These are phyloP conservation scores for Thrips palmi DNA, from an alignment of 1,140 invertebrate genomes.

Conservation along the genomic window DNA sequence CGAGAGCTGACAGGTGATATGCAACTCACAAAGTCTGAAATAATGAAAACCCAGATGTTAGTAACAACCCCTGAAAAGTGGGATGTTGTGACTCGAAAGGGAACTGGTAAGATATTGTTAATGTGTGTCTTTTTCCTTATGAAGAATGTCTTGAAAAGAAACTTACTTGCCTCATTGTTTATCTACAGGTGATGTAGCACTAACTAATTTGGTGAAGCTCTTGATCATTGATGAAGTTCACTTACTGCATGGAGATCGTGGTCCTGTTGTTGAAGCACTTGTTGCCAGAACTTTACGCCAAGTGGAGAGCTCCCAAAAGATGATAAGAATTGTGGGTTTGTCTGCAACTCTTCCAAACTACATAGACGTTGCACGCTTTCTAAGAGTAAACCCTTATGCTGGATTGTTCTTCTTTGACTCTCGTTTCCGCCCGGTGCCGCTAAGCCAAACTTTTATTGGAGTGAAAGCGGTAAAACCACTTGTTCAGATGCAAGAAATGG, in stretches of 20 bases:
- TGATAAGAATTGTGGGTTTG: conserved; percentile 94
- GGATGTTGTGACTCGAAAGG: conserved; percentile 97
- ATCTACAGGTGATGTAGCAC: conserved; percentile 61
- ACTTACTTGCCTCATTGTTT: conserved; percentile 5
- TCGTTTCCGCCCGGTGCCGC: conserved; percentile 86
- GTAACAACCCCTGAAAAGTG: conserved; percentile 99
- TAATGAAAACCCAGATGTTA: conserved; percentile 91
- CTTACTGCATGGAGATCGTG: conserved; percentile 89
- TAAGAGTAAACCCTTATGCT: conserved; percentile 79
- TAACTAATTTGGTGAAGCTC: conserved; percentile 79
- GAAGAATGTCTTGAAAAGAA: no score
- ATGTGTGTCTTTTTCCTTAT: no score
- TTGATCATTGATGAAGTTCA: conserved; percentile 99
- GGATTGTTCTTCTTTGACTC: conserved; percentile 97
- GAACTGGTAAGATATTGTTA: conserved; percentile 29
- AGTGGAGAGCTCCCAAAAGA: conserved; percentile 86
- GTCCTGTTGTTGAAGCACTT: conserved; percentile 92
- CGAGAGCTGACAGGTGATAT: conserved; percentile 95
- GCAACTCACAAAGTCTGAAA: conserved; percentile 89
- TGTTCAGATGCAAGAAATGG: conserved; percentile 72
- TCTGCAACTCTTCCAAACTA: conserved; percentile 98
- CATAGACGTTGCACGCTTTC: conserved; percentile 84
- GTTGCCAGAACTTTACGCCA: conserved; percentile 89
- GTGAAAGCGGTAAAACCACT: conserved; percentile 61
- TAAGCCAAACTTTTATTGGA: conserved; percentile 84